phyloP scores from a whole-genome alignment of 2,797 vertebrate genomes.

The Hemitrygon akajei region DNA sequence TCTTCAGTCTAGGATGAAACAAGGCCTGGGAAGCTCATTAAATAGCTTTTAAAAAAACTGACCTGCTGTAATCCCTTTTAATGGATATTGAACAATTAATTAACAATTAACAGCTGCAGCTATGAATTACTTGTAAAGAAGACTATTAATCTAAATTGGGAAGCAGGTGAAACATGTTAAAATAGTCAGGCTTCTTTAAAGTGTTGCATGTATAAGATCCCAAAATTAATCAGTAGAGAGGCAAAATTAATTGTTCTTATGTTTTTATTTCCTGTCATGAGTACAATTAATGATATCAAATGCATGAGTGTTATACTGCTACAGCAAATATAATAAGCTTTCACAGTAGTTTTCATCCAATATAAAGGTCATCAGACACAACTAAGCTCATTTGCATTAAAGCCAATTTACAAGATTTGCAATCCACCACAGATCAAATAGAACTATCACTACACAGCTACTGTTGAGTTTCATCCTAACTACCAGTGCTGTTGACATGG shows the following conservation, averaged over 20 bases:
- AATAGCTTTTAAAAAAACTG: constrained; percentile 39
- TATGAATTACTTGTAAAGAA: constrained; percentile 40
- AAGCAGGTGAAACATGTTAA: not conserved
- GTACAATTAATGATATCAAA: not conserved
- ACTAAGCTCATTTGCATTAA: not conserved
- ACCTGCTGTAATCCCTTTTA: constrained; percentile 37
- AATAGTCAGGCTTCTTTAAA: not conserved
- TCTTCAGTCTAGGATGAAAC: not conserved
- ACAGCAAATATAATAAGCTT: not conserved
- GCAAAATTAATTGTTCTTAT: not conserved
- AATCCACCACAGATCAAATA: too few species aligned
- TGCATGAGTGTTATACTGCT: not conserved
- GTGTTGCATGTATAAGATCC: not conserved
- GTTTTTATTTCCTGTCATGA: not conserved
- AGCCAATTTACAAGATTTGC: not conserved
- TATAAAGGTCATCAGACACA: not conserved
- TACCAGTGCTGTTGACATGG: too few species aligned
- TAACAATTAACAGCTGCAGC: constrained; percentile 41
- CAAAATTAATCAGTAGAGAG: not conserved
- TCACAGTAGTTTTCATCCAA: not conserved
- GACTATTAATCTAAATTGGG: not conserved
- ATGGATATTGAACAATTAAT: constrained; percentile 32
- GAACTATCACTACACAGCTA: too few species aligned
- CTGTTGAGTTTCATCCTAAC: too few species aligned
- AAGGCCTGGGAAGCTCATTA: not conserved